phyloP scores from a whole-genome alignment of 2,797 vertebrate species.

The Lateolabrax maculatus region DNA sequence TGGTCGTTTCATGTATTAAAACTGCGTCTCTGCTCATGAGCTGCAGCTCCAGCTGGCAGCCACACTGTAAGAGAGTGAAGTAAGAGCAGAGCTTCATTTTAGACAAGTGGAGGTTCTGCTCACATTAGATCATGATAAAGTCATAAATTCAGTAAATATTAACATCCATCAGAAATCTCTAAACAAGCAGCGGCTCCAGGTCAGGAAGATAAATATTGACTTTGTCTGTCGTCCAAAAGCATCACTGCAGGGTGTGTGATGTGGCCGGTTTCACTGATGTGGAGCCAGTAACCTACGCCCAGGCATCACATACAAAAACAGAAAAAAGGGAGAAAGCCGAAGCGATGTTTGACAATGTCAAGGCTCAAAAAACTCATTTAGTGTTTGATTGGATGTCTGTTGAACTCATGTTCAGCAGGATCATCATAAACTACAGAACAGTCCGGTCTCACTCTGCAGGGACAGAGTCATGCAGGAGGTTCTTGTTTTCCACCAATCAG shows the following conservation, averaged over 20 bases:
- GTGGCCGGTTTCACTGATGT: background rate
- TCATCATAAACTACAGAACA: background rate
- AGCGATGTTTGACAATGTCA: background rate
- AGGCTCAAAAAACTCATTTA: background rate
- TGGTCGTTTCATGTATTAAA: background rate
- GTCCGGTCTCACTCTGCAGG: background rate
- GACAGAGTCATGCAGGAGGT: background rate
- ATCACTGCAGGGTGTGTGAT: background rate
- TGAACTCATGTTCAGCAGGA: background rate
- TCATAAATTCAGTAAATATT: background rate
- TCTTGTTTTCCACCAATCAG: background rate
- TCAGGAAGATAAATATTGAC: constrained; percentile 24
- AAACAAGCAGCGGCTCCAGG: constrained; percentile 22
- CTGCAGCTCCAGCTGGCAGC: background rate
- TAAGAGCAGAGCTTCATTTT: background rate
- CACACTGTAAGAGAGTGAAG: background rate
- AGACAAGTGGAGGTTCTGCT: background rate
- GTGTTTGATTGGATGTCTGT: background rate
- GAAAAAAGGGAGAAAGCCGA: background rate
- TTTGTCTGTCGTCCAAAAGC: background rate
- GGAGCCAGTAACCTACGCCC: background rate
- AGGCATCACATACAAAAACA: background rate
- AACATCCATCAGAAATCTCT: background rate
- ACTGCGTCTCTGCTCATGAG: no score
- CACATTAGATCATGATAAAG: no score